Evolutionary conservation across 2,888 invertebrate species (phyloP).

Genomic region (Mimas tiliae): DNA sequence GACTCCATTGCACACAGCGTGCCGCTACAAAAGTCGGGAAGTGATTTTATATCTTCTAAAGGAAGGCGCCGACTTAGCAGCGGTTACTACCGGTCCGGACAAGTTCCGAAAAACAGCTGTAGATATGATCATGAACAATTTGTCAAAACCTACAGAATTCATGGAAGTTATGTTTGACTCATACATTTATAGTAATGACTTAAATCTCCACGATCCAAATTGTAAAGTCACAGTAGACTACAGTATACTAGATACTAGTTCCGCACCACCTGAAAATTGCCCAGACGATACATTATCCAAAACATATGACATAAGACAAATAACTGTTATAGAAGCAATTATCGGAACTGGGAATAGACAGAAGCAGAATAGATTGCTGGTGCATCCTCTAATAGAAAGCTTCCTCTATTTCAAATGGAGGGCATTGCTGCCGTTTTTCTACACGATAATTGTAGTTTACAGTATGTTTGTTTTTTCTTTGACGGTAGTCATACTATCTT

Average conservation of each 20-base stretch:
- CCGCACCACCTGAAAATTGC: constrained; percentile 35
- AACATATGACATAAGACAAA: constrained; percentile 4
- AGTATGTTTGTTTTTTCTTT: constrained; percentile 69
- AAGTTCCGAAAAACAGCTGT: constrained; percentile 51
- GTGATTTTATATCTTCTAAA: constrained; percentile 31
- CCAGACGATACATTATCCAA: background rate
- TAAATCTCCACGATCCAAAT: constrained; percentile 57
- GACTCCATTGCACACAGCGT: constrained; percentile 54
- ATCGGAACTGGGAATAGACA: constrained; percentile 26
- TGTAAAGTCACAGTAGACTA: constrained; percentile 65
- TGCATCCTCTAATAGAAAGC: constrained; percentile 81
- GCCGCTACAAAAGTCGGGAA: constrained; percentile 64
- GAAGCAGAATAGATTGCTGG: constrained; percentile 66
- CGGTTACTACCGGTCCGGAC: constrained; percentile 39
- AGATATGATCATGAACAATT: constrained; percentile 57
- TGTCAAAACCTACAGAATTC: constrained; percentile 74
- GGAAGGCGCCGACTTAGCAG: constrained; percentile 35
- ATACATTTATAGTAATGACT: constrained; percentile 65
- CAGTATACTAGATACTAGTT: constrained; percentile 43
- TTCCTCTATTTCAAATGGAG: constrained; percentile 81
- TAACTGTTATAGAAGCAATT: constrained; percentile 28
- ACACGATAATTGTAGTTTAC: constrained; percentile 68
- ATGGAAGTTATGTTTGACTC: constrained; percentile 74
- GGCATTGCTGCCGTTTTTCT: constrained; percentile 73
- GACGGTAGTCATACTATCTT: constrained; percentile 58